phyloP scores from a whole-genome alignment of 2,888 invertebrate genomes.

The Limnephilus rhombicus region DNA sequence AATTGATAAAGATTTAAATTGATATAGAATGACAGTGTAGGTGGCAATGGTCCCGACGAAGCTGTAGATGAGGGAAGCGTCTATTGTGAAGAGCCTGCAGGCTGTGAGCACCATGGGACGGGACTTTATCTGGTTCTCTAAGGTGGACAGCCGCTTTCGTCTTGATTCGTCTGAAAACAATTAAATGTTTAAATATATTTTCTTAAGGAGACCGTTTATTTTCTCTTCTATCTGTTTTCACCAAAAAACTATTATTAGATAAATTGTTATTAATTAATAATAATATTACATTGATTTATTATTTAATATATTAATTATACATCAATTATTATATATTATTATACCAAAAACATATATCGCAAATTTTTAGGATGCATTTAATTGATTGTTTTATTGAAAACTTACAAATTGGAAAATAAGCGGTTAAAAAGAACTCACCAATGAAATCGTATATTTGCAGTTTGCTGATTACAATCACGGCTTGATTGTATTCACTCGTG shows the following conservation, averaged over 20 bases:
- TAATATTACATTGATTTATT: too few relatives aligned
- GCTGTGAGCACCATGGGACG: background rate
- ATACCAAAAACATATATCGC: too few relatives aligned
- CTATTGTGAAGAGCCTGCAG: slow-evolving; percentile 10
- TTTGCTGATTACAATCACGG: background rate
- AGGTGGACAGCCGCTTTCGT: background rate
- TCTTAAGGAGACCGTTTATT: too few relatives aligned
- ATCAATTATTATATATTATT: too few relatives aligned
- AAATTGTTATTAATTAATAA: too few relatives aligned
- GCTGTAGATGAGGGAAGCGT: background rate
- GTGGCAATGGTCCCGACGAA: background rate
- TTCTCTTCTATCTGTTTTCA: too few relatives aligned
- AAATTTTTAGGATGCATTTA: too few relatives aligned
- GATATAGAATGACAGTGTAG: slow-evolving; percentile 14
- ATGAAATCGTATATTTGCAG: background rate
- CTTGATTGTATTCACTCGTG: background rate
- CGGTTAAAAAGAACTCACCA: background rate
- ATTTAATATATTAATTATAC: too few relatives aligned
- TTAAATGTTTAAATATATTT: background rate
- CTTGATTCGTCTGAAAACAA: background rate
- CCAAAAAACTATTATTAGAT: too few relatives aligned
- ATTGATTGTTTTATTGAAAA: too few relatives aligned
- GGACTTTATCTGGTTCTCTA: background rate
- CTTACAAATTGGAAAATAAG: background rate
- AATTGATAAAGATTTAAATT: background rate